Evolutionary conservation across 2,888 invertebrate species (phyloP).

Genomic region (Acanthosoma haemorrhoidale): DNA sequence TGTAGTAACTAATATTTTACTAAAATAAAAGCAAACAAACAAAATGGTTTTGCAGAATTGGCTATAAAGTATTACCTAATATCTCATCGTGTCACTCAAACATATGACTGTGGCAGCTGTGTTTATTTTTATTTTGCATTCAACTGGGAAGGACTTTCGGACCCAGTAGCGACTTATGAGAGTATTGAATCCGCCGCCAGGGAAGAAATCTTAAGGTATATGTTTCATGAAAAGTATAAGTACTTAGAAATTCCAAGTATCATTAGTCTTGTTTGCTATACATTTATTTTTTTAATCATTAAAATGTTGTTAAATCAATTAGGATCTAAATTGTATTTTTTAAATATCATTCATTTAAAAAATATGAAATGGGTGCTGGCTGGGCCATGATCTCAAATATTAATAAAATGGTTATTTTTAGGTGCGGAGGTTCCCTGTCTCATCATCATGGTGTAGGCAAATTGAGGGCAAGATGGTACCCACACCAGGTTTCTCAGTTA

Average conservation of each 20-base stretch:
- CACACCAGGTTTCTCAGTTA: slow-evolving; percentile 69
- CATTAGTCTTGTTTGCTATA: too few relatives aligned
- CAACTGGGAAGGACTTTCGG: slow-evolving; percentile 55
- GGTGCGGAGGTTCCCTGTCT: slow-evolving; percentile 73
- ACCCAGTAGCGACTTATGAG: slow-evolving; percentile 78
- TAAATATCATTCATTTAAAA: too few relatives aligned
- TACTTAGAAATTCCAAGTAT: too few relatives aligned
- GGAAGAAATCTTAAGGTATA: slow-evolving; percentile 69
- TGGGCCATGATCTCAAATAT: too few relatives aligned
- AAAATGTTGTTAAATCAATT: too few relatives aligned
- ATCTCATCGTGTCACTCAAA: slow-evolving; percentile 87
- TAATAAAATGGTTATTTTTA: too few relatives aligned
- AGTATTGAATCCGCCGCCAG: slow-evolving; percentile 81
- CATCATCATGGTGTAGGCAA: slow-evolving; percentile 98
- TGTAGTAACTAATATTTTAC: too few relatives aligned
- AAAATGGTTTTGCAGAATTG: slow-evolving; percentile 39
- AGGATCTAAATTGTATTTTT: too few relatives aligned
- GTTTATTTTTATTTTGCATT: slow-evolving; percentile 92
- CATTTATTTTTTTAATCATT: too few relatives aligned
- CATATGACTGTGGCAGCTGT: slow-evolving; percentile 95
- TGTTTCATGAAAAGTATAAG: too few relatives aligned
- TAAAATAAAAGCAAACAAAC: too few relatives aligned
- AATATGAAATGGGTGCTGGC: too few relatives aligned
- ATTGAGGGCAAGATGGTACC: slow-evolving; percentile 80
- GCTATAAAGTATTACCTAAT: slow-evolving; percentile 61